Evolutionary conservation across 2,888 invertebrate genomes (phyloP).

Genomic region (Barypeithes pellucidus): DNA sequence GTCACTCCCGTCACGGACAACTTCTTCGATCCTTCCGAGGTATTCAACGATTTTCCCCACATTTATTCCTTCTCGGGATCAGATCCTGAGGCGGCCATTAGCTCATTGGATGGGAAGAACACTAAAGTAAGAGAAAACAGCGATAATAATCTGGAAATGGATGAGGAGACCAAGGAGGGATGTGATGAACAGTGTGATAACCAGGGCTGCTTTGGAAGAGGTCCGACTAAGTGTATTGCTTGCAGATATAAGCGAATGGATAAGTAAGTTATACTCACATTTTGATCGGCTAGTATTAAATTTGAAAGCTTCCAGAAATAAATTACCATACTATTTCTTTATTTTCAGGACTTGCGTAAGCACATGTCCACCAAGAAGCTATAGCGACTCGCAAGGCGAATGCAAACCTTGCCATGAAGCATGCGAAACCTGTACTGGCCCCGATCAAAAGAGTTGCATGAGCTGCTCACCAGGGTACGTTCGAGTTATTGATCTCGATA

Average conservation of each 20-base stretch:
- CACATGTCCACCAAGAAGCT: constrained; percentile 88
- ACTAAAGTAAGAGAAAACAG: constrained; percentile 72
- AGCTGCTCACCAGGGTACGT: constrained; percentile 89
- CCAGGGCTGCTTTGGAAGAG: constrained; percentile 90
- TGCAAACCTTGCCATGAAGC: constrained; percentile 93
- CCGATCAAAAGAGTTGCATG: constrained; percentile 89
- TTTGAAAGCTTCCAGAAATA: too few species aligned
- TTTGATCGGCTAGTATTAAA: too few species aligned
- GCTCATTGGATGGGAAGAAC: constrained; percentile 81
- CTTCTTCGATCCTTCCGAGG: constrained; percentile 78
- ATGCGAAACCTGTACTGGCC: constrained; percentile 91
- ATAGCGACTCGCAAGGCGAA: constrained; percentile 84
- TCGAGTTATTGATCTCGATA: constrained; percentile 87
- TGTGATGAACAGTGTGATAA: constrained; percentile 90
- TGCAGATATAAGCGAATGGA: constrained; percentile 88
- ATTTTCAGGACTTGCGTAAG: constrained; percentile 84
- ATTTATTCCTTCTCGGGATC: constrained; percentile 86
- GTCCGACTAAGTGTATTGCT: constrained; percentile 87
- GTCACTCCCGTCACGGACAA: constrained; percentile 76
- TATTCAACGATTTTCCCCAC: constrained; percentile 85
- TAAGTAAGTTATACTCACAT: constrained; percentile 74
- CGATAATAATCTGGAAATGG: constrained; percentile 63
- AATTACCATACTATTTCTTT: background rate
- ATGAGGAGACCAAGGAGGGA: constrained; percentile 71
- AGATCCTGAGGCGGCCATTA: constrained; percentile 83